phyloP scores from a whole-genome alignment of 1,140 invertebrate genomes.

The Dendrolimus punctatus region DNA sequence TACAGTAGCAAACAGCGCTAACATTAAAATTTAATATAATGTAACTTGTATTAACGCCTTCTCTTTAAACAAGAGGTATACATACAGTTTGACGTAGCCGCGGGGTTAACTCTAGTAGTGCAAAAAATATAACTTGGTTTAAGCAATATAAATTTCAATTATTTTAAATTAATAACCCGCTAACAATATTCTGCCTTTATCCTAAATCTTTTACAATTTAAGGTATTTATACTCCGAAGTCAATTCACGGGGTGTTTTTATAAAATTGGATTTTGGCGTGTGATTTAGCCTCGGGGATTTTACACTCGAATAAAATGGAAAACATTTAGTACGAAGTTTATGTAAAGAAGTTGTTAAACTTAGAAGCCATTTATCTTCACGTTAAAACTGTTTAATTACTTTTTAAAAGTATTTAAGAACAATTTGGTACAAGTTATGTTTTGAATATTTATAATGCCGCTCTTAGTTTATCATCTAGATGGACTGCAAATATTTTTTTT shows the following conservation, averaged over 20 bases:
- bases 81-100: too few species aligned
- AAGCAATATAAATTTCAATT: conserved; percentile 21
- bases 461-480: too few species aligned
- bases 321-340: too few species aligned
- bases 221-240: not conserved
- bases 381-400: conserved; percentile 8
- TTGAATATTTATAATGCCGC: conserved; percentile 3
- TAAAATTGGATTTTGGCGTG: not conserved
- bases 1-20: too few species aligned
- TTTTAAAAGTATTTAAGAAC: conserved; percentile 6
- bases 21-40: too few species aligned
- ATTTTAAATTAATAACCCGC: conserved; percentile 67
- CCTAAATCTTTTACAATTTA: conserved; percentile 30
- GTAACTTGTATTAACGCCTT: too few species aligned
- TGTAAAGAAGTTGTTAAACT: conserved; percentile 1
- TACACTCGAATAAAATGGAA: too few species aligned
- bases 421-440: conserved; percentile 15
- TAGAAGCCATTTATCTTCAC: conserved; percentile 5
- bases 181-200: conserved; percentile 62
- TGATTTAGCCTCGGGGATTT: too few species aligned
- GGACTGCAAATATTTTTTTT: too few species aligned
- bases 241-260: conserved; percentile 31
- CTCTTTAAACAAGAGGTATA: too few species aligned
- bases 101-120: too few species aligned
- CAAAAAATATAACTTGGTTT: too few species aligned